Evolutionary conservation across 2,888 invertebrate genomes (phyloP), one percentile per base, ranked within the genome.

Genomic region (Drosophila kanekoi): DNA sequence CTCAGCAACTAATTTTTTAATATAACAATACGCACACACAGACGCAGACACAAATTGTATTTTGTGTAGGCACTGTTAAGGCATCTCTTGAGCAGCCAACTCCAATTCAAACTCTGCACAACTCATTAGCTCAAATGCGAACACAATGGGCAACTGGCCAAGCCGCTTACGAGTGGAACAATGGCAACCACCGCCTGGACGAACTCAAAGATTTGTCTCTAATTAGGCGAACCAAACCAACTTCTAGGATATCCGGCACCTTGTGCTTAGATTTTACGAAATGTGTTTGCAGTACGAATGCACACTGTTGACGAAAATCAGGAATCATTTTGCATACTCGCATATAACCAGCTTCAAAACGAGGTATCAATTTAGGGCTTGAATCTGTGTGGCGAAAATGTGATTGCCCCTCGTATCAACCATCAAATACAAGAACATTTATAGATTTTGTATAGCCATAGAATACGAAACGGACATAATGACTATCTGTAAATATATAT

Each of bases 1-100:
- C 14, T 57, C 56, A 47, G 14, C 48, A 43, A 81, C 81, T 87
- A 80, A 88, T 88, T 85, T 89, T 84, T 74, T 82, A 87, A 83
- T 83, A 63, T 48, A 48, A 53, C 54, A 60, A 48, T 56, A 28
- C 49, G 23, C 13, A 52, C 13, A 28, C 37, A 61, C 13, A 28
- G 32, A 61, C 35, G 70, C 53, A 57, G 47, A 62, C 47, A 58
- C 47, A 64, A 60, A 59, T 66, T 67, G 64, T 61, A 48, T 68
- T 54, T 60, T 9, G 51, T n/a, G 9, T 0, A 40, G 54, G 37
- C 56, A 23, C 66, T 56, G 44, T 54, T 5, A n/a, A 18, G 43
- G 35, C 48, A 59, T 69, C 52, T 6, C 37, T 56, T 41, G 33
- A 23, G 20, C 16, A 16, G 11, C 28, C 54, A 33, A 41, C 62